Conservation (phyloP, 2,888 invertebrate species). For the Andrena bicolor region DNA sequence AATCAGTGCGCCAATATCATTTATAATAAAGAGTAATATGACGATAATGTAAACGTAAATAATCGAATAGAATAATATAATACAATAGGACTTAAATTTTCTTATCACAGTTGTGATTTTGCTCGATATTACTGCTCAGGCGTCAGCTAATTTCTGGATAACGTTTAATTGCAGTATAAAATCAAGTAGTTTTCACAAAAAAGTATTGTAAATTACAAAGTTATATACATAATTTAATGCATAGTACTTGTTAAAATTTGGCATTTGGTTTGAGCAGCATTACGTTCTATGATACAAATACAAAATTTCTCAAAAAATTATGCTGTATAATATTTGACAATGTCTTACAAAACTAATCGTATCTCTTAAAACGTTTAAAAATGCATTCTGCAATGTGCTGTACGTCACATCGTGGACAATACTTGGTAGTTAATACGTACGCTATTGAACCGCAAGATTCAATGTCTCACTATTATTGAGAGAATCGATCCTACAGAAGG, state of each 20-base stretch:
- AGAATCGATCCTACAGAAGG: conserved; percentile 2
- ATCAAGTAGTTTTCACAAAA: conserved; percentile 32
- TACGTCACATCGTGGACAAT: conserved; percentile 49
- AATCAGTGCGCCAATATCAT: too few relatives aligned
- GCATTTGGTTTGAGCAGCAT: conserved; percentile 57
- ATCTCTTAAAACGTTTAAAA: conserved; percentile 38
- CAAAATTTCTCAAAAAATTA: conserved; percentile 55
- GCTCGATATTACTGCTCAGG: conserved; percentile 54
- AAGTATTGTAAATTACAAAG: conserved; percentile 35
- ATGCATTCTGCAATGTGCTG: conserved; percentile 46
- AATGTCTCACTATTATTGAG: conserved; percentile 19
- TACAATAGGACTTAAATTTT: conserved; percentile 47
- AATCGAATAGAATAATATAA: conserved; percentile 29
- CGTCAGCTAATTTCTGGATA: conserved; percentile 34
- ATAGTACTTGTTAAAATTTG: conserved; percentile 58
- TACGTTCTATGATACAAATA: conserved; percentile 44
- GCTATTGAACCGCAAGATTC: conserved; percentile 19
- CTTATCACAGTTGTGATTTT: conserved; percentile 73
- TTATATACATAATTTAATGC: conserved; percentile 41
- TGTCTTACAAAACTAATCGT: conserved; percentile 57
- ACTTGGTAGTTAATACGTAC: conserved; percentile 55
- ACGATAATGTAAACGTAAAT: conserved; percentile 13
- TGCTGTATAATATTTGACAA: conserved; percentile 50
- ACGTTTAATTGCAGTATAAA: conserved; percentile 38
- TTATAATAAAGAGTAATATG: conserved; percentile 1